Percentiles rank a stretch among this genome's conserved stretches.
Evolutionary conservation across 1,140 invertebrate genomes (phyloP).

Genomic region (Papilio xuthus): DNA sequence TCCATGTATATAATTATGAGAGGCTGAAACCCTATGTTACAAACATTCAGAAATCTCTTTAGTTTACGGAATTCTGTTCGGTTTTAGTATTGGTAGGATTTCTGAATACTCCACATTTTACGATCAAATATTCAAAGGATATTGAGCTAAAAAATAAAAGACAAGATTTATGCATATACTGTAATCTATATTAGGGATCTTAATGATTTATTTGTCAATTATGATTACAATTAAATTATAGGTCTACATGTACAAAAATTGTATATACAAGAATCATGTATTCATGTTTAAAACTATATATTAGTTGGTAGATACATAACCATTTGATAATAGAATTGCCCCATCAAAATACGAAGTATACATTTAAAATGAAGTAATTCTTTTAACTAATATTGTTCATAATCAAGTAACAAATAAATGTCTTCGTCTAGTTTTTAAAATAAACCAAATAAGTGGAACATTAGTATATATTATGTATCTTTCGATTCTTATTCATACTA

Average conservation of each 20-base stretch:
- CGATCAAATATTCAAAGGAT: slow-evolving; percentile 1
- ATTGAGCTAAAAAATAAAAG: slow-evolving; percentile 23
- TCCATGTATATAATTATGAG: neutral
- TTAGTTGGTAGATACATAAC: slow-evolving; percentile 49
- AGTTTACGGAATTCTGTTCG: neutral
- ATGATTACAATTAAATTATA: slow-evolving; percentile 72
- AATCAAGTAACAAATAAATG: neutral
- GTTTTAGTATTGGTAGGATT: neutral
- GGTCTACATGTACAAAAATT: slow-evolving; percentile 72
- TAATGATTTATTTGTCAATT: slow-evolving; percentile 69
- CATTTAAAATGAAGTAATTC: slow-evolving; percentile 1
- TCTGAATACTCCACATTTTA: too few species aligned
- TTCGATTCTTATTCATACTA: slow-evolving; percentile 32
- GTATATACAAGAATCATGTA: slow-evolving; percentile 72
- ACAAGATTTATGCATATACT: slow-evolving; percentile 48
- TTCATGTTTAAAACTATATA: slow-evolving; percentile 52
- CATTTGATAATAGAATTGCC: slow-evolving; percentile 43
- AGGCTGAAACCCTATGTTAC: too few species aligned
- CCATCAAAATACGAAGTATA: slow-evolving; percentile 29
- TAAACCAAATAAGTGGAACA: neutral
- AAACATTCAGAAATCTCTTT: too few species aligned
- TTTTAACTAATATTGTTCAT: neutral
- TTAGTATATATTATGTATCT: slow-evolving; percentile 12
- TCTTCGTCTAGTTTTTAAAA: neutral
- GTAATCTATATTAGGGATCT: slow-evolving; percentile 71